Conservation (phyloP, 2,797 vertebrate genomes). For the Cheirogaleus major region DNA sequence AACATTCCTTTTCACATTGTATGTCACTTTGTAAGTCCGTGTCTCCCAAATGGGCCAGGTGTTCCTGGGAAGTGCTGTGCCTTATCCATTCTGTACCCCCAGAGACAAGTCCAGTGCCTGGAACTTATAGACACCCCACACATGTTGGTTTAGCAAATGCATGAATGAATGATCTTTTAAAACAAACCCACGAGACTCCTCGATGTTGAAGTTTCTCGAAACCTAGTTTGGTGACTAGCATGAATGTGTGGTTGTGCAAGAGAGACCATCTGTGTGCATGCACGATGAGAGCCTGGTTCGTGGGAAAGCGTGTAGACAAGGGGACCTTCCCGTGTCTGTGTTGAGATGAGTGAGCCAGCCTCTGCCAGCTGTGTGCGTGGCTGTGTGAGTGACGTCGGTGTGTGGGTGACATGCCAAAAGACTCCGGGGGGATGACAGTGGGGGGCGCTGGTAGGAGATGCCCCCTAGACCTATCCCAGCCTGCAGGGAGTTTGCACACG, state of each 20-base stretch:
- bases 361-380: neutral
- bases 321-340: neutral
- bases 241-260: neutral
- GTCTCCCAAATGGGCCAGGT: neutral
- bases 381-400: accelerated
- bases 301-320: neutral
- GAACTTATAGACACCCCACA: neutral
- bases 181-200: neutral
- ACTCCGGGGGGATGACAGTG: accelerated
- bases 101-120: neutral
- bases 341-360: neutral
- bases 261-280: neutral
- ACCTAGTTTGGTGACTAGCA: neutral
- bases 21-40: neutral
- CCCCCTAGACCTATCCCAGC: neutral
- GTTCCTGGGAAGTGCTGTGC: neutral
- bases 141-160: neutral
- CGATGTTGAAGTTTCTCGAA: neutral
- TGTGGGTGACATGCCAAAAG: neutral
- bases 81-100: neutral
- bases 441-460: too few species aligned
- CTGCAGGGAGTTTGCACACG: accelerated
- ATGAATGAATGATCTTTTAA: neutral
- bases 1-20: neutral
- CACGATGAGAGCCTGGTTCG: neutral